Percentiles rank a stretch among this genome's conserved stretches.
Evolutionary conservation across 23 tunicate species (phyloP).

Genomic region (Ascidia mentula): DNA sequence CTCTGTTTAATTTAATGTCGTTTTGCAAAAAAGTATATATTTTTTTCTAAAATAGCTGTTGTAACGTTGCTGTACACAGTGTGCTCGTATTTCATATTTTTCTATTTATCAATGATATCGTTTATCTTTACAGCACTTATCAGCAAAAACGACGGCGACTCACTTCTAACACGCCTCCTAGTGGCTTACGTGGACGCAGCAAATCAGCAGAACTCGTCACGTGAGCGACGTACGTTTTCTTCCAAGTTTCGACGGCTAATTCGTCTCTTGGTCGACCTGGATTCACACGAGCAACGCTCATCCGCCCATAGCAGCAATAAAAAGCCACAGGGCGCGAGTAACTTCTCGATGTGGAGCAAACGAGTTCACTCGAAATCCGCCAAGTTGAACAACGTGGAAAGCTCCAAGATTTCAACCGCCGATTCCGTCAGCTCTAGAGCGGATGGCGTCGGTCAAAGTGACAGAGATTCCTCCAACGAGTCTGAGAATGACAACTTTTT

Average conservation of each 20-base stretch:
- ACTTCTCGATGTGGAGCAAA: conserved; percentile 16
- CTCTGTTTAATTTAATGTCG: no score
- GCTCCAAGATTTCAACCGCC: conserved; percentile 12
- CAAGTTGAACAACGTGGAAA: not conserved
- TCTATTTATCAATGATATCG: no score
- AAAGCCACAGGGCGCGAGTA: not conserved
- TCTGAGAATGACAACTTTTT: conserved; percentile 23
- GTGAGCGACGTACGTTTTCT: conserved; percentile 16
- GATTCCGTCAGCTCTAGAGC: not conserved
- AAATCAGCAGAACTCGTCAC: not conserved
- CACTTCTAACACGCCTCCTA: conserved; percentile 9
- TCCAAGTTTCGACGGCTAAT: conserved; percentile 62
- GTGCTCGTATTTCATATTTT: no score
- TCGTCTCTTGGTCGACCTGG: conserved; percentile 67
- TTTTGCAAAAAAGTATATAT: no score
- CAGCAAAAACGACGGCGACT: not conserved
- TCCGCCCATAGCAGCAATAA: not conserved
- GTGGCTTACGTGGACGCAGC: conserved; percentile 37
- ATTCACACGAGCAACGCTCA: conserved; percentile 22
- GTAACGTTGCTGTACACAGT: no score
- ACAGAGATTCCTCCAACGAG: not conserved
- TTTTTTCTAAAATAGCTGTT: no score
- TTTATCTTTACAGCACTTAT: conserved; percentile 14
- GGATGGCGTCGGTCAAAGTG: not conserved
- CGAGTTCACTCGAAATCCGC: conserved; percentile 38